Evolutionary conservation across 2,888 invertebrate genomes (phyloP).

Genomic region (Rhaphigaster nebulosa): DNA sequence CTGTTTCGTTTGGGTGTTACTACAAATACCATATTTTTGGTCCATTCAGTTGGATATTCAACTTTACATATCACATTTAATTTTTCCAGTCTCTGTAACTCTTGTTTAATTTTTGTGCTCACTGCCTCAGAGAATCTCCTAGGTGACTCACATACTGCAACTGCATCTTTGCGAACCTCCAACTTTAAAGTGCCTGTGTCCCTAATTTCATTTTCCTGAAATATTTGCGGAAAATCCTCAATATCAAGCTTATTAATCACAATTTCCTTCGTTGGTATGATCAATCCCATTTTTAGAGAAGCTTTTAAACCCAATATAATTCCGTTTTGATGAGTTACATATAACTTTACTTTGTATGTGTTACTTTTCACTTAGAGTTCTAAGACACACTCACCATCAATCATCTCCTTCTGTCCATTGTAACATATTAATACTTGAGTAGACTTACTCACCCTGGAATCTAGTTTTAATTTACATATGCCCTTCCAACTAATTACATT

Average conservation of each 20-base stretch:
- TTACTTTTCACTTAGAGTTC: not conserved
- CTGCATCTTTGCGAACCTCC: too few relatives aligned
- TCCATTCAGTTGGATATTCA: not conserved
- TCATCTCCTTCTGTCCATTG: not conserved
- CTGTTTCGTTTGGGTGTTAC: too few relatives aligned
- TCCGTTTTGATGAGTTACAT: too few relatives aligned
- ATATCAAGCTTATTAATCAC: not conserved
- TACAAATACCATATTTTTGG: not conserved
- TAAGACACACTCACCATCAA: not conserved
- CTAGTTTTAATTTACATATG: too few relatives aligned
- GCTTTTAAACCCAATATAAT: not conserved
- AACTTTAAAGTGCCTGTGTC: too few relatives aligned
- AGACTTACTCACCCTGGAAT: not conserved
- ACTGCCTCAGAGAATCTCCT: not conserved
- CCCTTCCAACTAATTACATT: too few relatives aligned
- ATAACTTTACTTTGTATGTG: not conserved
- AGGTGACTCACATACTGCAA: too few relatives aligned
- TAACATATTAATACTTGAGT: constrained; percentile 1
- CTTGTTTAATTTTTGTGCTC: not conserved
- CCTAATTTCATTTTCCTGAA: not conserved
- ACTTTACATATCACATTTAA: not conserved
- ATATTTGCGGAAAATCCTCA: not conserved
- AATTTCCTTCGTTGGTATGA: not conserved
- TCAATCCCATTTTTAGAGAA: not conserved
- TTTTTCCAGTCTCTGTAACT: not conserved